Conservation (phyloP, 2,797 vertebrate genomes). For the Nothura maculosa region DNA sequence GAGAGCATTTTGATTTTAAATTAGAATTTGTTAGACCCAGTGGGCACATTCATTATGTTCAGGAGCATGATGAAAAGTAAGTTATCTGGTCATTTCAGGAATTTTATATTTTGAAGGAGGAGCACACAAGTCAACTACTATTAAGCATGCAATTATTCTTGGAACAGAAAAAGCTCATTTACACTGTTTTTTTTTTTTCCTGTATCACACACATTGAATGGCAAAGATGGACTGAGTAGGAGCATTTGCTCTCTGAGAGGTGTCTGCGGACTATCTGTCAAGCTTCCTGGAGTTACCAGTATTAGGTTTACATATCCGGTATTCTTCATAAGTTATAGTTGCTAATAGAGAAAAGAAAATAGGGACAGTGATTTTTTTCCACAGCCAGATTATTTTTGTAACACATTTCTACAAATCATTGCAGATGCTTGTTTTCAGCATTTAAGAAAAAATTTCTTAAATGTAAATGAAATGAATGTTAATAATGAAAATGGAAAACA, state of each 20-base stretch:
- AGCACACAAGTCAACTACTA: not conserved
- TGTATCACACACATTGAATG: not conserved
- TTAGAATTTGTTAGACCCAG: not conserved
- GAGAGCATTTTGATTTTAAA: not conserved
- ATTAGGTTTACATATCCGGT: not conserved
- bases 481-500: not conserved
- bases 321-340: not conserved
- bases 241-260: not conserved
- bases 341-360: not conserved
- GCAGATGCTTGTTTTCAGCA: not conserved
- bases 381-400: not conserved
- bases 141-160: not conserved
- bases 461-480: not conserved
- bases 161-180: not conserved
- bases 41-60: not conserved
- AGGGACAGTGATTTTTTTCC: not conserved
- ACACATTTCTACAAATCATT: not conserved
- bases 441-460: not conserved
- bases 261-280: not conserved
- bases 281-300: not conserved
- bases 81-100: not conserved
- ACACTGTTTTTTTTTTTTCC: not conserved
- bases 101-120: not conserved
- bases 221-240: not conserved
- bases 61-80: accelerated